These are phyloP conservation scores for Stegana nigrithorax DNA, from an alignment of 2,888 invertebrate species.

Conservation along the genomic window DNA sequence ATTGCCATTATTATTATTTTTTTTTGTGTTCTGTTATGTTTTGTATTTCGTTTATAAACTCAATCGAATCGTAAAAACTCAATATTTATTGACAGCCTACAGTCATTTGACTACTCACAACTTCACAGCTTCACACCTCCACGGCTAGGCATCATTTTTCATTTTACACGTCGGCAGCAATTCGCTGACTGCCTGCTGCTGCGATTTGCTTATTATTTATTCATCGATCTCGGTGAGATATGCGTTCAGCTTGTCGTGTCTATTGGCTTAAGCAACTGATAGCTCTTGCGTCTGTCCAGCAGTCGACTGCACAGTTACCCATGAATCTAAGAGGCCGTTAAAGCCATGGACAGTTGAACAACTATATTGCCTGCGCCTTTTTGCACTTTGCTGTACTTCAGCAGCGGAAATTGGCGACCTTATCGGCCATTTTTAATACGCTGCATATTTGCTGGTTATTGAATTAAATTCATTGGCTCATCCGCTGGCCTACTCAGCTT, in stretches of 20 bases:
- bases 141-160: too few species aligned
- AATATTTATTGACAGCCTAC: too few species aligned
- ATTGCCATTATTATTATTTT: too few species aligned
- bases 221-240: constrained; percentile 23
- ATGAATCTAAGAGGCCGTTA: background rate
- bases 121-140: too few species aligned
- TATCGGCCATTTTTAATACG: background rate
- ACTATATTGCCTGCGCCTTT: background rate
- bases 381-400: background rate
- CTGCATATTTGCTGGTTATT: constrained; percentile 35
- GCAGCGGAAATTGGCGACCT: too few species aligned
- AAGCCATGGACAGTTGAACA: background rate
- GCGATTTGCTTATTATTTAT: constrained; percentile 55
- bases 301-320: background rate
- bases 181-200: background rate
- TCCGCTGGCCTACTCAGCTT: background rate
- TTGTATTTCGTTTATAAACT: too few species aligned
- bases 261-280: background rate
- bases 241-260: too few species aligned
- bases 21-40: too few species aligned
- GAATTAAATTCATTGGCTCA: constrained; percentile 49
- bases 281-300: background rate
- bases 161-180: too few species aligned
- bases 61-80: too few species aligned
- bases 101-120: too few species aligned